Conservation (phyloP, 23 tunicate species). For the Trididemnum nubilum region DNA sequence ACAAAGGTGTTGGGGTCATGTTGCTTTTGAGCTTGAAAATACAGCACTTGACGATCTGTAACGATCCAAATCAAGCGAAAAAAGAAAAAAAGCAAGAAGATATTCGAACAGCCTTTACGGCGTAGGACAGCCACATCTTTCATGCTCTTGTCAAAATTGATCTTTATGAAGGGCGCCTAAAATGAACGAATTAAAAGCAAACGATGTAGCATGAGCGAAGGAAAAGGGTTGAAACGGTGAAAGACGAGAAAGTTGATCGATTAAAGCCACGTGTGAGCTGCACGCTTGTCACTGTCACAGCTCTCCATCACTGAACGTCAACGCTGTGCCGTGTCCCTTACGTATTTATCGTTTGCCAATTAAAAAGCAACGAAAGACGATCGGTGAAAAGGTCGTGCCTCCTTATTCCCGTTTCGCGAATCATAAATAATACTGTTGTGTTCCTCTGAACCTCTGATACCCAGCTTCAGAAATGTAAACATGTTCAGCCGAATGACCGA, state of each 20-base stretch:
- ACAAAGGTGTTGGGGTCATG: no score
- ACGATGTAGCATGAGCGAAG: not conserved
- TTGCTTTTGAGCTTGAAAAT: no score
- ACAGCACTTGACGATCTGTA: no score
- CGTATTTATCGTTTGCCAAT: not conserved
- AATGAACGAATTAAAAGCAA: not conserved
- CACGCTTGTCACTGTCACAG: slow-evolving; percentile 15
- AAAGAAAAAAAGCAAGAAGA: no score
- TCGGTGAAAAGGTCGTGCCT: not conserved
- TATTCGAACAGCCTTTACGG: no score
- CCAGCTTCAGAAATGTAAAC: no score
- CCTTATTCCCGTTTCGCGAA: no score
- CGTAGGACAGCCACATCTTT: slow-evolving; percentile 14
- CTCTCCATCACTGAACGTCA: not conserved
- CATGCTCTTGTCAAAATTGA: not conserved
- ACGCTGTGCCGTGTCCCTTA: not conserved
- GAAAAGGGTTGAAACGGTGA: slow-evolving; percentile 2
- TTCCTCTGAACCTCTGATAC: no score
- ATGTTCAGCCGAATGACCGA: no score
- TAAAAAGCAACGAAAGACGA: not conserved
- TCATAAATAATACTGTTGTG: no score
- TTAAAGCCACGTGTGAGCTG: not conserved
- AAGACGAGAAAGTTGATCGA: not conserved
- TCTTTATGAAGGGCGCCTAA: slow-evolving; percentile 1
- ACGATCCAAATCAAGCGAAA: no score